Percentiles rank a stretch among this genome's conserved stretches.
phyloP scores from a whole-genome alignment of 2,888 invertebrate species.

The Drosophila imparisetae region DNA sequence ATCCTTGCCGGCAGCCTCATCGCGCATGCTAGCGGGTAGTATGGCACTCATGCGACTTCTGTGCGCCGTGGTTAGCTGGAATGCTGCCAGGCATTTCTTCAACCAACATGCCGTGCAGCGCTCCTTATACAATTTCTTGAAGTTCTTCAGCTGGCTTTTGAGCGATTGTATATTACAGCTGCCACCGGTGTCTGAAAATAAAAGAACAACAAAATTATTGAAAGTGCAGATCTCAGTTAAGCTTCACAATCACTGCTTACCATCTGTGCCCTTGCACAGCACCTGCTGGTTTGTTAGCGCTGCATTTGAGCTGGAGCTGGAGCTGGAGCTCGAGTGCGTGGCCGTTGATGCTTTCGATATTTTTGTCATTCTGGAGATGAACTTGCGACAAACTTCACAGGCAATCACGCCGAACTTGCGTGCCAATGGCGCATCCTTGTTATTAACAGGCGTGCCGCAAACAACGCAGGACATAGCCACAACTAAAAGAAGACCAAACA shows the following conservation, averaged over 20 bases:
- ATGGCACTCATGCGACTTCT: conserved; percentile 89
- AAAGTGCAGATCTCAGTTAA: not conserved
- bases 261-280: conserved; percentile 80
- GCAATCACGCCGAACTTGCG: conserved; percentile 93
- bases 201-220: not conserved
- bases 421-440: conserved; percentile 91
- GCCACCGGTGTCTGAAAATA: conserved; percentile 85
- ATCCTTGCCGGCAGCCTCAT: conserved; percentile 46
- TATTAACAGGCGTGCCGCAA: conserved; percentile 91
- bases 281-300: conserved; percentile 81
- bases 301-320: conserved; percentile 25
- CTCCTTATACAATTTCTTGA: conserved; percentile 88
- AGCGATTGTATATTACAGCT: conserved; percentile 90
- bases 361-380: conserved; percentile 90
- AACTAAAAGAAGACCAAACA: conserved; percentile 38
- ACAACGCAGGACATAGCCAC: conserved; percentile 91
- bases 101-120: conserved; percentile 95
- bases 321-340: conserved; percentile 13
- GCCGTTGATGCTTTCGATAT: conserved; percentile 53
- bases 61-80: conserved; percentile 90
- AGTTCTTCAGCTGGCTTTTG: conserved; percentile 87
- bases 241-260: conserved; percentile 48
- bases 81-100: conserved; percentile 92
- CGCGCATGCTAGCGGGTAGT: conserved; percentile 86
- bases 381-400: conserved; percentile 94